These are phyloP conservation scores for Somateria mollissima DNA, from an alignment of 2,797 vertebrate genomes.

Conservation along the genomic window DNA sequence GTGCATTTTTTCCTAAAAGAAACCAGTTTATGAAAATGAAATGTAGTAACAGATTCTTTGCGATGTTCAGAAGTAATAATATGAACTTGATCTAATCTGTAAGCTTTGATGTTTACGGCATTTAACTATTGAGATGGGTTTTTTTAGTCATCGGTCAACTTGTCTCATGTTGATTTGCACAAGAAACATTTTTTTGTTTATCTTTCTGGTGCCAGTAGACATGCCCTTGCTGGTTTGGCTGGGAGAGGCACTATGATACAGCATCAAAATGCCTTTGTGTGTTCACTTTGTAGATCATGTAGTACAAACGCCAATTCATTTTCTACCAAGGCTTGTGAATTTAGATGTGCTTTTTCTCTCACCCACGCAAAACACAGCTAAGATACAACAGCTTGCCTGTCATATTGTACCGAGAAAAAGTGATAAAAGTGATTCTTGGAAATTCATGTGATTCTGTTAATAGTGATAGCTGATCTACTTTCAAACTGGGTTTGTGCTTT, in stretches of 20 bases:
- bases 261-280: conserved; percentile 13
- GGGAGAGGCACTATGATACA: conserved; percentile 50
- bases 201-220: conserved; percentile 30
- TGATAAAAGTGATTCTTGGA: conserved; percentile 51
- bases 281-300: neutral
- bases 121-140: neutral
- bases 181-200: conserved; percentile 14
- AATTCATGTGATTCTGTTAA: conserved; percentile 48
- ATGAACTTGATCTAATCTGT: neutral
- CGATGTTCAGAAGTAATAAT: neutral
- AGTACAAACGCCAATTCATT: conserved; percentile 2
- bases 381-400: conserved; percentile 49
- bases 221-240: conserved; percentile 61
- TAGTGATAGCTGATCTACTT: conserved; percentile 31
- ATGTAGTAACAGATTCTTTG: neutral
- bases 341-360: conserved; percentile 48
- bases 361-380: conserved; percentile 3
- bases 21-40: neutral
- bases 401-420: conserved; percentile 40
- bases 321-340: conserved; percentile 25
- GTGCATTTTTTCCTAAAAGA: neutral
- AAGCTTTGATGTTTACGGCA: neutral
- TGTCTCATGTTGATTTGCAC: conserved; percentile 33
- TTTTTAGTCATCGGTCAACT: conserved; percentile 1
- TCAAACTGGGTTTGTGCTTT: neutral